A percentile compares a stretch with the other conserved stretches of the same genome.
These are phyloP conservation scores for Cranoglanis bouderius DNA, from an alignment of 2,113 vertebrate species.

Conservation along the genomic window DNA sequence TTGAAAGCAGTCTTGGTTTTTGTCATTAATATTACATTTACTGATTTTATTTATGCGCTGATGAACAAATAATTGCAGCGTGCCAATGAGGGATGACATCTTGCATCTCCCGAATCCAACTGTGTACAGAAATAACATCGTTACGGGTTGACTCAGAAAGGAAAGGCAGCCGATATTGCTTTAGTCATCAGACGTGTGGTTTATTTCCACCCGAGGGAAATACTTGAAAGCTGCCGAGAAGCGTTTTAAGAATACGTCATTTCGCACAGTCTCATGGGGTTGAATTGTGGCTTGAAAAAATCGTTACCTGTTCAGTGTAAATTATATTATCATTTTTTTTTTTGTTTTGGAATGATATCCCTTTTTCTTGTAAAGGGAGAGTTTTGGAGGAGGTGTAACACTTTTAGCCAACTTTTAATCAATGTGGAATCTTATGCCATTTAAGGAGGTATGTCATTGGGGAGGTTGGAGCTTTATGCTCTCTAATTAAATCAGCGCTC, in stretches of 20 bases:
- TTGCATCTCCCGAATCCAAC: constrained; percentile 2
- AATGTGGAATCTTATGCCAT: constrained; percentile 13
- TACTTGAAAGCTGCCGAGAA: constrained; percentile 48
- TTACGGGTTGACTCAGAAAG: constrained; percentile 52
- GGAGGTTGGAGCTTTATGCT: constrained; percentile 33
- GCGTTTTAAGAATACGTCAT: background rate
- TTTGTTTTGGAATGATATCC: background rate
- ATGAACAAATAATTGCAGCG: background rate
- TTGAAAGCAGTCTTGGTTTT: background rate
- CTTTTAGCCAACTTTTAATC: constrained; percentile 36
- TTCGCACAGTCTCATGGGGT: background rate
- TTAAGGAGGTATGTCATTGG: constrained; percentile 7
- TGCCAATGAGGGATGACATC: background rate
- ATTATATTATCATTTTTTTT: constrained; percentile 28
- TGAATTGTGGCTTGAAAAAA: background rate
- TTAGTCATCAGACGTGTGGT: constrained; percentile 70
- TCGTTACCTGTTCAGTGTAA: constrained; percentile 6
- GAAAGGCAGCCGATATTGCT: constrained; percentile 64
- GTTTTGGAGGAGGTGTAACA: background rate
- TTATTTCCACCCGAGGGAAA: constrained; percentile 57
- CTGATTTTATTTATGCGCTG: background rate
- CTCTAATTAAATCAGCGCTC: constrained; percentile 47
- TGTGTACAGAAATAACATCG: constrained; percentile 12
- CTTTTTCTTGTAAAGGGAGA: constrained; percentile 1
- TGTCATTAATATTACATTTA: background rate